phyloP scores from a whole-genome alignment of 2,113 vertebrate species.

The Thunnus maccoyii region DNA sequence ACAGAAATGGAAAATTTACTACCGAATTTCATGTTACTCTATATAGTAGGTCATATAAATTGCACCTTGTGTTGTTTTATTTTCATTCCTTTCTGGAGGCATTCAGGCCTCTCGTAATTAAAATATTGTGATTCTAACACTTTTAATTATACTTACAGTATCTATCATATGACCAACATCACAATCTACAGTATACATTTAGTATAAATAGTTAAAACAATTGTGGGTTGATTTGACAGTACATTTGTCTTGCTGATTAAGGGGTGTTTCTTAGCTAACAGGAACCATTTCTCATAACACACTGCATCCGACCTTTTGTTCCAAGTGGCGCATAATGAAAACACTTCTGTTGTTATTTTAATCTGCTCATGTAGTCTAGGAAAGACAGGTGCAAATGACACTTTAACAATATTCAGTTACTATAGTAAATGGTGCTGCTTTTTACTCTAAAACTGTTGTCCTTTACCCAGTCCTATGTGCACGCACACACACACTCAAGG shows the following conservation, averaged over 20 bases:
- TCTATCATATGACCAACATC: slow-evolving; percentile 64
- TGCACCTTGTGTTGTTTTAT: slow-evolving; percentile 63
- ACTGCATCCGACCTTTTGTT: slow-evolving; percentile 60
- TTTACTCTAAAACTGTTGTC: slow-evolving; percentile 86
- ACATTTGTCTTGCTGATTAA: slow-evolving; percentile 50
- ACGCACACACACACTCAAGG: slow-evolving; percentile 78
- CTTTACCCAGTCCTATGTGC: slow-evolving; percentile 81
- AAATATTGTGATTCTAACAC: slow-evolving; percentile 64
- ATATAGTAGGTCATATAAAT: slow-evolving; percentile 56
- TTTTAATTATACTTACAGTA: slow-evolving; percentile 68
- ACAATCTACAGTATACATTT: slow-evolving; percentile 64
- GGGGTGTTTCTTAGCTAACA: slow-evolving; percentile 49
- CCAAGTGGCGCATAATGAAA: slow-evolving; percentile 58
- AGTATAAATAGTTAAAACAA: slow-evolving; percentile 60
- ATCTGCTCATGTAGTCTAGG: slow-evolving; percentile 80
- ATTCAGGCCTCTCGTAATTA: slow-evolving; percentile 44
- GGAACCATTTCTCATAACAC: slow-evolving; percentile 48
- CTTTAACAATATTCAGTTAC: slow-evolving; percentile 86
- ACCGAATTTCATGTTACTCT: slow-evolving; percentile 74
- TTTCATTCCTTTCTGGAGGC: slow-evolving; percentile 55
- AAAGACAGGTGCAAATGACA: slow-evolving; percentile 86
- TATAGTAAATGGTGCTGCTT: slow-evolving; percentile 89
- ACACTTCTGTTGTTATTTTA: slow-evolving; percentile 72
- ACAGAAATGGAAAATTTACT: slow-evolving; percentile 85
- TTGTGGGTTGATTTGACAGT: slow-evolving; percentile 64